Conservation (phyloP, 1,140 invertebrate species). For the Drosophila bifasciata region DNA sequence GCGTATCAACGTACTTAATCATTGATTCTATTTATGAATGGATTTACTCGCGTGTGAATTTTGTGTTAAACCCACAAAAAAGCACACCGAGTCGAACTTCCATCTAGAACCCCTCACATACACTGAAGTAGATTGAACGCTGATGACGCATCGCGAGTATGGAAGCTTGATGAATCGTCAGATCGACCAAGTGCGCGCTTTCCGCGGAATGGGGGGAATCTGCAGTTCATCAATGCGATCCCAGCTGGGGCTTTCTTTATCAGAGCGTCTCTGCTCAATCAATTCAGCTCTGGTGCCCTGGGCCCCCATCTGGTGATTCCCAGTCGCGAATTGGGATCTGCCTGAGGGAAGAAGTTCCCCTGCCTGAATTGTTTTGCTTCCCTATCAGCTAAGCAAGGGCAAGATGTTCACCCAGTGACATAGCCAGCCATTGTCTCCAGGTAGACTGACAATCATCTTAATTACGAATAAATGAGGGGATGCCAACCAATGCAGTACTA, state of each 20-base stretch:
- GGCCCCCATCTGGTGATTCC: conserved; percentile 9
- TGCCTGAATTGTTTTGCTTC: conserved; percentile 12
- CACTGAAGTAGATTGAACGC: too few species aligned
- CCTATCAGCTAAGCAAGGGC: conserved; percentile 24
- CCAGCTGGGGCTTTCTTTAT: conserved; percentile 26
- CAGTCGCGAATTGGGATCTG: background rate
- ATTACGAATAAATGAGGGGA: background rate
- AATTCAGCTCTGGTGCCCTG: conserved; percentile 8
- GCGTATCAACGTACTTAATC: too few species aligned
- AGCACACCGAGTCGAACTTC: too few species aligned
- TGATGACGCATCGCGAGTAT: too few species aligned
- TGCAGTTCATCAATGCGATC: background rate
- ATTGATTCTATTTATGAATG: too few species aligned
- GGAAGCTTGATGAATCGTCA: too few species aligned
- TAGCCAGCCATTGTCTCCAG: conserved; percentile 30
- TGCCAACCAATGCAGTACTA: conserved; percentile 8
- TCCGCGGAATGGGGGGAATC: too few species aligned
- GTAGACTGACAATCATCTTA: conserved; percentile 10
- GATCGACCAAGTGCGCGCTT: too few species aligned
- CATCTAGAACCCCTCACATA: too few species aligned
- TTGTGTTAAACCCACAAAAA: too few species aligned
- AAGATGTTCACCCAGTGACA: conserved; percentile 36
- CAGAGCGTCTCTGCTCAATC: conserved; percentile 23
- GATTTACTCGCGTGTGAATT: too few species aligned
- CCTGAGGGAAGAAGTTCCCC: conserved; percentile 31